These are phyloP conservation scores for Leptobrachium leishanense DNA, from an alignment of 2,113 vertebrate species.

Conservation along the genomic window DNA sequence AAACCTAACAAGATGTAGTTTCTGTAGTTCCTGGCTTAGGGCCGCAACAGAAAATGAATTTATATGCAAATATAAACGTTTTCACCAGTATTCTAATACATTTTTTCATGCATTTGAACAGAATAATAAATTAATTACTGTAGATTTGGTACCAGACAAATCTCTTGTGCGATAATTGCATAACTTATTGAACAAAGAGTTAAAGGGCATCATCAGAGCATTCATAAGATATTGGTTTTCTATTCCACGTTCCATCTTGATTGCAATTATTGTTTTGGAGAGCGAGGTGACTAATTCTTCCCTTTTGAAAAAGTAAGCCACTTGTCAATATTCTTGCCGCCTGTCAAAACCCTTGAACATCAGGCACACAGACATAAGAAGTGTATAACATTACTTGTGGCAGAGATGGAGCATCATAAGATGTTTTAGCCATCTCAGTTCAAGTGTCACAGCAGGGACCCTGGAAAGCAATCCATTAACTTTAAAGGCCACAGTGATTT, in stretches of 20 bases:
- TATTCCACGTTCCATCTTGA: background rate
- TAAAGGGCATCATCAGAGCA: background rate
- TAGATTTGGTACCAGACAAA: no score
- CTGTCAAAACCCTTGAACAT: background rate
- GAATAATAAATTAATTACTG: no score
- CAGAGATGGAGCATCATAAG: background rate
- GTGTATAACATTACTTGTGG: background rate
- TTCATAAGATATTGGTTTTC: background rate
- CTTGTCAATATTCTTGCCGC: background rate
- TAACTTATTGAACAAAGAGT: no score
- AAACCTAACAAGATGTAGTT: no score
- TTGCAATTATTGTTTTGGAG: background rate
- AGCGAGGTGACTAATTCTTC: background rate
- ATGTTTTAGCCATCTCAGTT: background rate
- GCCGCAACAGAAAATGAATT: no score
- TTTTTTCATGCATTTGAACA: no score
- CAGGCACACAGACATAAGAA: background rate
- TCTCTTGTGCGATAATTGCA: no score
- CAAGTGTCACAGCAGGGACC: background rate
- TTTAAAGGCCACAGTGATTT: background rate
- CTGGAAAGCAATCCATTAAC: background rate
- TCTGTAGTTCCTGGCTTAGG: no score
- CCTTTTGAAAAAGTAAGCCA: background rate
- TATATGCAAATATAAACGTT: no score
- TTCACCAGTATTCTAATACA: no score